Conservation (phyloP, 2,888 invertebrate species). For the Parelbella ahira region DNA sequence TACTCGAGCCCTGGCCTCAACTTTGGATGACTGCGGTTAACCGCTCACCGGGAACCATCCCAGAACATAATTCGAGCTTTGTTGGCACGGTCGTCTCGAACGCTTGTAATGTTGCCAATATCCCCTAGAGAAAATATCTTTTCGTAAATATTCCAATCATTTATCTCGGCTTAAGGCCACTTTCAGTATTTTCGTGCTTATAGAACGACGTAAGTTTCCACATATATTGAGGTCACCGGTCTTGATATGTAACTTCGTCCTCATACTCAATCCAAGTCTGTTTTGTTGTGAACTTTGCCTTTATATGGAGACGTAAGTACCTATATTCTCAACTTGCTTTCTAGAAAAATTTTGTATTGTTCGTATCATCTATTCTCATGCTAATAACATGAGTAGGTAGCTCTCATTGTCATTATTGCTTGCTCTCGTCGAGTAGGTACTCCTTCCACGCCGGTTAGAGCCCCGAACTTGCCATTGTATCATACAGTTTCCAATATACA, state of each 20-base stretch:
- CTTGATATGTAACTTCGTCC: neutral
- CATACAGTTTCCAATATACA: no score
- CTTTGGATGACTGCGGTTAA: constrained; percentile 18
- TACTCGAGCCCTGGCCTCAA: constrained; percentile 7
- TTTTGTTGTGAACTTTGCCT: constrained; percentile 1
- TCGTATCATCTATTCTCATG: constrained; percentile 10
- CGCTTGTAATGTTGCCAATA: constrained; percentile 20
- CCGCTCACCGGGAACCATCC: constrained; percentile 15
- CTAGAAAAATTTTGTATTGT: constrained; percentile 2
- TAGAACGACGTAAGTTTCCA: neutral
- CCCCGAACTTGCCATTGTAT: no score
- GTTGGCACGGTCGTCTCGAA: constrained; percentile 13
- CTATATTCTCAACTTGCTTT: neutral
- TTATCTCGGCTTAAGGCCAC: constrained; percentile 7
- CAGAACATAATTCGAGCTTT: constrained; percentile 18
- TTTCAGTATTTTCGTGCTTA: constrained; percentile 2
- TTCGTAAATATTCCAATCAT: constrained; percentile 18
- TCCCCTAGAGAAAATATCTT: constrained; percentile 7
- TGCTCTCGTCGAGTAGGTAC: constrained; percentile 14
- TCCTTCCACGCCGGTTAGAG: no score
- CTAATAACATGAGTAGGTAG: no score
- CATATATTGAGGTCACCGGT: constrained; percentile 3
- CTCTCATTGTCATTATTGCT: no score
- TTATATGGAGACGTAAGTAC: constrained; percentile 12
- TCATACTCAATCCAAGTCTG: neutral